Percentiles rank a stretch among this genome's conserved stretches.
These are phyloP conservation scores for Peromyscus attwateri DNA, from an alignment of 2,797 vertebrate genomes.

Conservation along the genomic window DNA sequence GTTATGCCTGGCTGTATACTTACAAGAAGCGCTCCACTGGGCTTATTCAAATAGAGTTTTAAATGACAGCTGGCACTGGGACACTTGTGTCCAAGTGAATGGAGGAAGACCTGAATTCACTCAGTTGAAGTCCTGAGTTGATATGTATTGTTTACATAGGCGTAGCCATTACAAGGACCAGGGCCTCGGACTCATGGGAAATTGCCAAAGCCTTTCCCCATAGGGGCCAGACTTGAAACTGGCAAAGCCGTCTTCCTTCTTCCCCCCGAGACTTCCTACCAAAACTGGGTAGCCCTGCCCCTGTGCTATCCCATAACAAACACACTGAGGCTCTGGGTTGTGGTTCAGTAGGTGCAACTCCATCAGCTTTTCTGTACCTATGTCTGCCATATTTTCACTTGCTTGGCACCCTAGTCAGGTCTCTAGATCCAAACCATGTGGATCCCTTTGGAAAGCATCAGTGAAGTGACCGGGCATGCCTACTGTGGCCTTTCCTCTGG, in stretches of 20 bases:
- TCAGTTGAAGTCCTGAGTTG: background rate
- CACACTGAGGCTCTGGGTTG: background rate
- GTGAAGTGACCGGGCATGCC: too few species aligned
- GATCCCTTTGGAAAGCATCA: too few species aligned
- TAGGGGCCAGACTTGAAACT: background rate
- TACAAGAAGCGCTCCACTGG: background rate
- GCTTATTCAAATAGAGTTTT: background rate
- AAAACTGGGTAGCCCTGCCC: too few species aligned
- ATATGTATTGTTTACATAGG: background rate
- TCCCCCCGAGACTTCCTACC: background rate
- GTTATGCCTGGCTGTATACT: background rate
- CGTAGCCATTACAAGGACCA: background rate
- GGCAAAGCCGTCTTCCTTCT: background rate
- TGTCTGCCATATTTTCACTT: background rate
- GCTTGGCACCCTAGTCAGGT: background rate
- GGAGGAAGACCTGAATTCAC: too few species aligned
- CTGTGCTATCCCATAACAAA: background rate
- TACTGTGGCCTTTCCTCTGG: rapidly evolving
- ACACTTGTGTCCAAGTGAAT: background rate
- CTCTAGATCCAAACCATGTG: too few species aligned
- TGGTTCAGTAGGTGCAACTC: background rate
- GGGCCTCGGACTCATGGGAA: background rate
- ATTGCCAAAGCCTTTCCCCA: background rate
- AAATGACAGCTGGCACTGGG: rapidly evolving
- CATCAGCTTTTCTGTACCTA: background rate